These are phyloP conservation scores for Diuraphis noxia DNA, from an alignment of 1,140 invertebrate genomes.

Conservation along the genomic window DNA sequence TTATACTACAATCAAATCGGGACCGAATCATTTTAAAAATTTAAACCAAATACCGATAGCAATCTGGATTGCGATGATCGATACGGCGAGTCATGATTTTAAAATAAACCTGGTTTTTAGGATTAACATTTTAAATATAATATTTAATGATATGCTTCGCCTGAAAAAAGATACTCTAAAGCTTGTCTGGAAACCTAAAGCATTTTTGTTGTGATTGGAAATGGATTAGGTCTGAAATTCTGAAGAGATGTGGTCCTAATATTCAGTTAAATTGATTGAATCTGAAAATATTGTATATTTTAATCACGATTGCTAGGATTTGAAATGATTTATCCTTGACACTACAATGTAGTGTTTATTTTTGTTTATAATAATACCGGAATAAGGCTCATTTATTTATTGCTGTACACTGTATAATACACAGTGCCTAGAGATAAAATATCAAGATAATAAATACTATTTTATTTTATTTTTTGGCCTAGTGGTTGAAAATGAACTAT, in stretches of 20 bases:
- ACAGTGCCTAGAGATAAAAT: neutral
- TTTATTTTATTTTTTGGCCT: too few species aligned
- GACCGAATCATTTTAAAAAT: neutral
- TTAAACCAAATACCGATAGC: neutral
- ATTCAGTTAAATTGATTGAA: neutral
- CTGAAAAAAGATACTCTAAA: neutral
- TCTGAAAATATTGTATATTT: neutral
- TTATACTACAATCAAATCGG: neutral
- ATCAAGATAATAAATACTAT: neutral
- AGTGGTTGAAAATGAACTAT: too few species aligned
- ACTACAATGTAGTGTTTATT: neutral
- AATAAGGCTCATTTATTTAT: neutral
- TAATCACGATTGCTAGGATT: neutral
- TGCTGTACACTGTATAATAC: neutral
- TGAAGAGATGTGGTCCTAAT: neutral
- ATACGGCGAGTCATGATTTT: neutral
- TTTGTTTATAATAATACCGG: neutral
- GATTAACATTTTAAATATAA: neutral
- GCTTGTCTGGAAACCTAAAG: neutral
- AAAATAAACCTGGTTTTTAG: neutral
- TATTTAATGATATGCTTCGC: neutral
- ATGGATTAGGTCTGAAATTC: neutral
- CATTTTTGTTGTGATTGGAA: neutral
- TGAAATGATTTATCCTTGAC: neutral
- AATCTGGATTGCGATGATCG: neutral